Conservation (phyloP, 2,888 invertebrate species). For the Chaitophorus viminalis region DNA sequence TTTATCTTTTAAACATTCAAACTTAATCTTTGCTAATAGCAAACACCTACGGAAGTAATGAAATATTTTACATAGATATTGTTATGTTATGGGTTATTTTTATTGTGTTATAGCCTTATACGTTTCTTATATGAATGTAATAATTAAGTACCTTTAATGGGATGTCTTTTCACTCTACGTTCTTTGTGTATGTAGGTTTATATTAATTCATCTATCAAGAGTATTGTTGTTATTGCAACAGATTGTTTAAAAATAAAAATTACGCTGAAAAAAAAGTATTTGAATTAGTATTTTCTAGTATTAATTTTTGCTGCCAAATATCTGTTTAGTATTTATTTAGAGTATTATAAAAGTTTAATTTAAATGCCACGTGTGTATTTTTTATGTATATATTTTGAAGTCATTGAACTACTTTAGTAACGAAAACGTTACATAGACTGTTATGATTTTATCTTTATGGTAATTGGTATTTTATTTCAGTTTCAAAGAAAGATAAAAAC, state of each 20-base stretch:
- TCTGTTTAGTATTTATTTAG: constrained; percentile 1
- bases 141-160: too few species aligned
- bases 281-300: background rate
- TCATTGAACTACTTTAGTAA: constrained; percentile 3
- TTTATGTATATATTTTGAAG: constrained; percentile 34
- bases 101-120: too few species aligned
- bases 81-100: too few species aligned
- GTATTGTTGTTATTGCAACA: too few species aligned
- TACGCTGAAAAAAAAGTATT: too few species aligned
- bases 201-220: too few species aligned
- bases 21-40: background rate
- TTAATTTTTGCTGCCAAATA: background rate
- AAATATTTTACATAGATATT: too few species aligned
- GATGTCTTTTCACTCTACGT: too few species aligned
- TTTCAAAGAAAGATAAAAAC: constrained; percentile 3
- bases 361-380: background rate
- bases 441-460: constrained; percentile 49
- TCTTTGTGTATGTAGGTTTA: too few species aligned
- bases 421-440: background rate
- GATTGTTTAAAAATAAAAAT: too few species aligned
- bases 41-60: too few species aligned
- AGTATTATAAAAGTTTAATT: background rate
- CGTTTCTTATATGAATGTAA: too few species aligned
- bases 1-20: background rate
- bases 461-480: constrained; percentile 44